phyloP scores from a whole-genome alignment of 2,113 vertebrate genomes.

The Prunella himalayana region DNA sequence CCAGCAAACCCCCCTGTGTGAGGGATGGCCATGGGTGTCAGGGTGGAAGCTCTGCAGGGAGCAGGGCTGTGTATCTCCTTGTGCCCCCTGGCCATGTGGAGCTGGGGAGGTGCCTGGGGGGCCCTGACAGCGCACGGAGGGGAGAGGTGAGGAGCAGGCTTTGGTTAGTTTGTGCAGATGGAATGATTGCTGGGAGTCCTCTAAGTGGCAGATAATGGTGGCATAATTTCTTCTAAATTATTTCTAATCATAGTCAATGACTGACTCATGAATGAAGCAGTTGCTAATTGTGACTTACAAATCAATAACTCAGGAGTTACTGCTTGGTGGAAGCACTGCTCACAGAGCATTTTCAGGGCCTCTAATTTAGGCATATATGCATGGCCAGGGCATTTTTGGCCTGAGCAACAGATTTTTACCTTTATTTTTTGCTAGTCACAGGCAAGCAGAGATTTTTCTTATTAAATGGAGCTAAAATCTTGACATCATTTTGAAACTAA shows the following conservation, averaged over 20 bases:
- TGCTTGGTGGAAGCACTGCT: background rate
- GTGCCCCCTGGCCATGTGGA: background rate
- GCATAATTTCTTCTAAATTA: constrained; percentile 54
- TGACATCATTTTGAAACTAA: background rate
- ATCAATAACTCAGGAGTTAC: constrained; percentile 35
- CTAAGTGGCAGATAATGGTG: constrained; percentile 44
- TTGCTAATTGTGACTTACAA: constrained; percentile 52
- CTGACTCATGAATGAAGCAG: constrained; percentile 29
- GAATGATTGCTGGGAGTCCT: constrained; percentile 11
- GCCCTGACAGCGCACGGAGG: background rate
- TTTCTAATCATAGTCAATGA: constrained; percentile 47
- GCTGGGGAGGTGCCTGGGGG: background rate
- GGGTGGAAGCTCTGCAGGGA: background rate
- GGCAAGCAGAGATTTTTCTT: background rate
- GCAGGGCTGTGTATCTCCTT: background rate
- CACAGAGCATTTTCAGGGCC: background rate
- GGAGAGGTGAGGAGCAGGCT: background rate
- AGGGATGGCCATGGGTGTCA: background rate
- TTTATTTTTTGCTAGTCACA: background rate
- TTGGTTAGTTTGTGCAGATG: background rate
- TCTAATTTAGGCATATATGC: background rate
- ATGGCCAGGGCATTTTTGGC: background rate
- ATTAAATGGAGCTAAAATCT: background rate
- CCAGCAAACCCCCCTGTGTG: background rate
- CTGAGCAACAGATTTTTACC: background rate